Conservation (phyloP, 2,113 vertebrate genomes). For the Scomber scombrus region DNA sequence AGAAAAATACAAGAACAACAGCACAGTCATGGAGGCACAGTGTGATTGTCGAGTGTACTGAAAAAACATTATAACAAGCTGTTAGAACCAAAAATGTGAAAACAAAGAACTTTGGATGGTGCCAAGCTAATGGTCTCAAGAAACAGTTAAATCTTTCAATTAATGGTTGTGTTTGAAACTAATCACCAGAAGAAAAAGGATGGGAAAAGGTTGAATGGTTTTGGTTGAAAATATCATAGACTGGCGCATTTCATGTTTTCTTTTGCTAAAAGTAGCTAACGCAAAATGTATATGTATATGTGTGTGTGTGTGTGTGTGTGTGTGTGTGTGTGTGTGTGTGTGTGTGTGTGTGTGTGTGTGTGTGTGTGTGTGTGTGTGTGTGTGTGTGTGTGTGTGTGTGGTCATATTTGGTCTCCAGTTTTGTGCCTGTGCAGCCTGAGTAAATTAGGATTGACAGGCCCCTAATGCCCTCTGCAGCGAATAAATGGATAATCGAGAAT, state of each 20-base stretch:
- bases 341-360: too few species aligned
- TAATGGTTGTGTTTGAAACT: not conserved
- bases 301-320: too few species aligned
- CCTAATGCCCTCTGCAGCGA: constrained; percentile 75
- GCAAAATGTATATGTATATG: constrained; percentile 8
- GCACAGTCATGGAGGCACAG: constrained; percentile 4
- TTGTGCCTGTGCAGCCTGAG: constrained; percentile 39
- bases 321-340: too few species aligned
- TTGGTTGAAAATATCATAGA: constrained; percentile 5
- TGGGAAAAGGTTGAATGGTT: not conserved
- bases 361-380: too few species aligned
- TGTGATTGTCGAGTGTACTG: constrained; percentile 29
- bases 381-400: constrained; percentile 57
- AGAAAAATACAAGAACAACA: constrained; percentile 13
- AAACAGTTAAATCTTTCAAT: constrained; percentile 10
- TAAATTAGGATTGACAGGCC: constrained; percentile 79
- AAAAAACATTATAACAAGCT: constrained; percentile 24
- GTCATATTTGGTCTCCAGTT: constrained; percentile 22
- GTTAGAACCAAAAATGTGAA: constrained; percentile 5
- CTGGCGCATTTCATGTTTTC: constrained; percentile 18
- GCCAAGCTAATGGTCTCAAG: constrained; percentile 18
- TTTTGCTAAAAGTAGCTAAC: constrained; percentile 13
- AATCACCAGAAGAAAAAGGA: not conserved
- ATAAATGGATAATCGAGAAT: constrained; percentile 78
- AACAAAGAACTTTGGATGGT: constrained; percentile 25